Evolutionary conservation across 1,140 invertebrate genomes (phyloP), one percentile per base, ranked within the genome.

Genomic region (Vanessa atalanta): DNA sequence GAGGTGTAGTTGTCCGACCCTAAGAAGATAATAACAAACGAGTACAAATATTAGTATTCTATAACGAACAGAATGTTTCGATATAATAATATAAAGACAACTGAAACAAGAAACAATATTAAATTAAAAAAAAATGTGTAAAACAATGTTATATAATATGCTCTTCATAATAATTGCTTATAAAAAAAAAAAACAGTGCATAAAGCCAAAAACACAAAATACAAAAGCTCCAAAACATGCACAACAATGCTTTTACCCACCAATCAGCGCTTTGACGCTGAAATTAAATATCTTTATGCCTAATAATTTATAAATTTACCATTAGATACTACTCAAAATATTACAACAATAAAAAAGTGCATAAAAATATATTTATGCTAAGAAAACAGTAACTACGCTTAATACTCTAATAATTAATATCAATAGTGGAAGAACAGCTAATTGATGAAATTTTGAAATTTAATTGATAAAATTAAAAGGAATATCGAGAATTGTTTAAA

Each of bases 151-250:
- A n/a, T 20, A 14, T 2, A 51, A 51, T 51, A 51, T n/a, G n/a
- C 5, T 51, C 26, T 6, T 9, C 6, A 51, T 15, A 51, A 61
- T n/a, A 63, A 50, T 7, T 48, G 51, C 63, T 31, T 47, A 43
- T 37, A 43, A 11, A 57, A 15, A 31, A n/a, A 57, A 55, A 37
- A 61, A 73, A 68, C 20, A 66, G 48, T 50, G 48, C 47, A 66
- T 23, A 66, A 66, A 26, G 23, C 14, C 47, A 31, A 73, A 64
- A 63, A 51, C 13, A 51, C 13, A 51, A 51, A 51, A 14, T 5
- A n/a, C 48, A 15, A 51, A 51, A n/a, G 14, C 13, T 51, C 14
- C 48, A n/a, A 15, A 51, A 51, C 48, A 51, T 51, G n/a, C 13
- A 51, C 48, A 51, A 14, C 13, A 51, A 15, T 51, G 12, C 48